Percentiles rank a stretch among this genome's conserved stretches.
These are phyloP conservation scores for Steinernema khuongi DNA, from an alignment of 1,140 invertebrate genomes.

Conservation along the genomic window DNA sequence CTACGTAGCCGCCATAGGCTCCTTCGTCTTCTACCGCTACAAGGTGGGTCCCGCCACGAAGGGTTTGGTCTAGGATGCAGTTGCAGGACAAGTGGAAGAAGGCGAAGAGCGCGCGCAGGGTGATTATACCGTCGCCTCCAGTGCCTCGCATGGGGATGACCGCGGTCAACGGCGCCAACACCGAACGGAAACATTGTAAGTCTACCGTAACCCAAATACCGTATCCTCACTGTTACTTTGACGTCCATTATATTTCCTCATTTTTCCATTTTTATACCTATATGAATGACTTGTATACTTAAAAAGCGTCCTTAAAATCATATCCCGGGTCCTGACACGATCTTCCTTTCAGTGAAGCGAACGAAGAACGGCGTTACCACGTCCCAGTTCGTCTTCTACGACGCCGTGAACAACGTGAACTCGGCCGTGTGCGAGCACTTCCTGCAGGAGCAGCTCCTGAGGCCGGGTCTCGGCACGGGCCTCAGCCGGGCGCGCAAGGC, in stretches of 20 bases:
- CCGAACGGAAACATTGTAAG: neutral
- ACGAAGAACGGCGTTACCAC: neutral
- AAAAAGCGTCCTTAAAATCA: no score
- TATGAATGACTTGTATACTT: no score
- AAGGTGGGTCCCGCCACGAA: neutral
- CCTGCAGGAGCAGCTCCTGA: neutral
- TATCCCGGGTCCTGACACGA: neutral
- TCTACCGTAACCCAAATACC: no score
- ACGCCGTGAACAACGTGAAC: neutral
- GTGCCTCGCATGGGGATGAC: slow-evolving; percentile 1
- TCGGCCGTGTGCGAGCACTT: neutral
- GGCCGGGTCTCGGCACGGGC: neutral
- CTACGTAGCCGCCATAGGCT: slow-evolving; percentile 25
- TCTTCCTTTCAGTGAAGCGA: neutral
- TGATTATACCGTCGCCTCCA: neutral
- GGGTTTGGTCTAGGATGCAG: neutral
- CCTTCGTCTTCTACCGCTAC: slow-evolving; percentile 17
- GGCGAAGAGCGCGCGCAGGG: neutral
- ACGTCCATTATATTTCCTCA: no score
- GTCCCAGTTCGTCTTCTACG: neutral
- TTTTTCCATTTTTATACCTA: no score
- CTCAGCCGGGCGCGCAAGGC: neutral
- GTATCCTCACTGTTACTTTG: no score
- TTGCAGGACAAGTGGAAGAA: neutral
- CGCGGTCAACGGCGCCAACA: neutral